Conservation (phyloP, 2,113 vertebrate genomes). For the Myiopsitta monachus region DNA sequence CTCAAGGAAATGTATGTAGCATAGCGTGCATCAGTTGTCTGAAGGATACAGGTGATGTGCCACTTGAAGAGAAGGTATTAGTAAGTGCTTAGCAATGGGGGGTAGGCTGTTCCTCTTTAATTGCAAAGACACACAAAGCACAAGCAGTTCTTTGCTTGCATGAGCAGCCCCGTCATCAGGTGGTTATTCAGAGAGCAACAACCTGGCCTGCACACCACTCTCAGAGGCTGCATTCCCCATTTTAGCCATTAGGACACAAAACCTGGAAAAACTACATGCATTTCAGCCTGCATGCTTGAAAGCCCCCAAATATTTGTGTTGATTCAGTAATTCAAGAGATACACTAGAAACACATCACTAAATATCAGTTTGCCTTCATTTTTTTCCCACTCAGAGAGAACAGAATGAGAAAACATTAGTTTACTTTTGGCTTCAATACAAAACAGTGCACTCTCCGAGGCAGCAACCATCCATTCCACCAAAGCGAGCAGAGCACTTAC, state of each 20-base stretch:
- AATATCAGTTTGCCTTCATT: not conserved
- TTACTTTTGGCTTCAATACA: conserved; percentile 4
- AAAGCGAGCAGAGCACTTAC: not conserved
- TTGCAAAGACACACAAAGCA: not conserved
- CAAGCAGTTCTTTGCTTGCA: not conserved
- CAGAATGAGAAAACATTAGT: conserved; percentile 21
- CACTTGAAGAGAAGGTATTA: not conserved
- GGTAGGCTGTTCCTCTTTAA: not conserved
- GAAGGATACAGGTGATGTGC: not conserved
- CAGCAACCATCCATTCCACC: not conserved
- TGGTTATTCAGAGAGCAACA: not conserved
- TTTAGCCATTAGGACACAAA: not conserved
- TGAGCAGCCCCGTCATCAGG: not conserved
- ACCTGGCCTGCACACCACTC: not conserved
- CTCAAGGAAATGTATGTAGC: accelerated
- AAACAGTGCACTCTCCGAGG: not conserved
- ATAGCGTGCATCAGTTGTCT: not conserved
- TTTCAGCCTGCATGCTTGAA: not conserved
- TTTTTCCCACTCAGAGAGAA: not conserved
- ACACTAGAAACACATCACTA: not conserved
- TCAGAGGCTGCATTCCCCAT: not conserved
- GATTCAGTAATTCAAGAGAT: not conserved
- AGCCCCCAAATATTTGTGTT: conserved; percentile 2
- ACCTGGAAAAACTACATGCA: not conserved
- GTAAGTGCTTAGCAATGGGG: not conserved